These are phyloP conservation scores for Eupithecia subfuscata DNA, from an alignment of 2,888 invertebrate genomes.

Conservation along the genomic window DNA sequence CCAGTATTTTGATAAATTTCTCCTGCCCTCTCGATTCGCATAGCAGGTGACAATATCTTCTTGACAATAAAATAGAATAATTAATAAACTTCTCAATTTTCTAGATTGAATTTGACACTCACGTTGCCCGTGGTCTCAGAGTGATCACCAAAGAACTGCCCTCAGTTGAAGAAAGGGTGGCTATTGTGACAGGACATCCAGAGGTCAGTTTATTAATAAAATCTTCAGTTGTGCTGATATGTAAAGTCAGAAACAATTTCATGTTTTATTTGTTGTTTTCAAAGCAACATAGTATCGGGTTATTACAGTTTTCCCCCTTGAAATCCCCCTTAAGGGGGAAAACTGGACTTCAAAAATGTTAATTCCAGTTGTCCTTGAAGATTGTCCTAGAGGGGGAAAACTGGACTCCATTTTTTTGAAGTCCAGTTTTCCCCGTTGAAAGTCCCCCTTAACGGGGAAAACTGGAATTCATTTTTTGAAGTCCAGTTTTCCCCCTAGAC, in stretches of 20 bases:
- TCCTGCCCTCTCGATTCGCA: not conserved
- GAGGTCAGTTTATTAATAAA: conserved; percentile 54
- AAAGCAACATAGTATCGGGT: too few species aligned
- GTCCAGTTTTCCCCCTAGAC: too few species aligned
- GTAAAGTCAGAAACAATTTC: not conserved
- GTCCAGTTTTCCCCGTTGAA: too few species aligned
- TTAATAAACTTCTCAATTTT: conserved; percentile 27
- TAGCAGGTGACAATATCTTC: not conserved
- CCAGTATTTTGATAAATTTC: not conserved
- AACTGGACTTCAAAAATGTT: too few species aligned
- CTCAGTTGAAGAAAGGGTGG: conserved; percentile 83
- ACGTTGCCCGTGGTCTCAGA: conserved; percentile 81
- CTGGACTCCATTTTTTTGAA: too few species aligned
- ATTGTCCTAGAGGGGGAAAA: too few species aligned
- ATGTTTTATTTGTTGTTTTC: not conserved
- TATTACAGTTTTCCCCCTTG: too few species aligned
- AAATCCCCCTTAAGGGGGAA: too few species aligned
- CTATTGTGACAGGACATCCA: conserved; percentile 74
- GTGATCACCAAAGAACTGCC: conserved; percentile 84
- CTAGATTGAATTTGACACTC: conserved; percentile 84
- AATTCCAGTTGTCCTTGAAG: too few species aligned
- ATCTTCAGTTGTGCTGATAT: not conserved
- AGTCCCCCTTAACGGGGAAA: too few species aligned
- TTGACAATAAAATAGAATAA: not conserved
- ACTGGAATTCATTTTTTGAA: too few species aligned